Evolutionary conservation across 2,888 invertebrate genomes (phyloP).

Genomic region (Labia minor): DNA sequence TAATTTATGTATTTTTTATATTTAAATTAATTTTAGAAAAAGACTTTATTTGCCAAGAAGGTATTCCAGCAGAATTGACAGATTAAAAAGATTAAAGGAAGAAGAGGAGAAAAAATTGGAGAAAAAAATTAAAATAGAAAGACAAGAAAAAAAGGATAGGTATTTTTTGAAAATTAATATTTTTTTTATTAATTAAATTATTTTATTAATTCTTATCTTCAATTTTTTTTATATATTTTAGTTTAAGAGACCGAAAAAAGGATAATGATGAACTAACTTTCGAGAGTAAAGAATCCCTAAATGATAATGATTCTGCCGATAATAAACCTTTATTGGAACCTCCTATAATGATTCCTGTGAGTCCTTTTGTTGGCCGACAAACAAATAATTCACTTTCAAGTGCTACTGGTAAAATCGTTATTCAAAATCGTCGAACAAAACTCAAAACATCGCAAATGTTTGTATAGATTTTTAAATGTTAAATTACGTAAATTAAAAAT

Average conservation of each 20-base stretch:
- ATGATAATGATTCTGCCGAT: constrained; percentile 14
- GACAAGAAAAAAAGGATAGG: constrained; percentile 19
- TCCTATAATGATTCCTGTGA: not conserved
- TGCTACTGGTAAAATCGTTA: constrained; percentile 72
- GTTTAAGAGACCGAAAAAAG: constrained; percentile 25
- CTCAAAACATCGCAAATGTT: constrained; percentile 60
- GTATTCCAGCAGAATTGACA: constrained; percentile 53
- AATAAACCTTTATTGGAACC: not conserved
- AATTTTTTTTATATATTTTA: not conserved
- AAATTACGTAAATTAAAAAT: no score
- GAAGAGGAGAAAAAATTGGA: constrained; percentile 34
- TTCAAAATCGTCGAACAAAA: constrained; percentile 48
- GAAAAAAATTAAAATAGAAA: constrained; percentile 16
- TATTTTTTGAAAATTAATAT: no score
- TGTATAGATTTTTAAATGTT: constrained; percentile 31
- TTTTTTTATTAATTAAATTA: no score
- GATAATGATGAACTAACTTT: constrained; percentile 20
- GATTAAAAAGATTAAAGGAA: constrained; percentile 45
- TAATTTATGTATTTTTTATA: not conserved
- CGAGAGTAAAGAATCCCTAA: not conserved
- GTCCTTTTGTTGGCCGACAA: constrained; percentile 52
- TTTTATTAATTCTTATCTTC: no score
- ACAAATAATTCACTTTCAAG: constrained; percentile 79
- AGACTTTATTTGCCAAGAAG: constrained; percentile 42
- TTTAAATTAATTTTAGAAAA: not conserved